A percentile compares a stretch with the other conserved stretches of the same genome.
Evolutionary conservation across 2,888 invertebrate species (phyloP).

Genomic region (Cryptus viduatorius): DNA sequence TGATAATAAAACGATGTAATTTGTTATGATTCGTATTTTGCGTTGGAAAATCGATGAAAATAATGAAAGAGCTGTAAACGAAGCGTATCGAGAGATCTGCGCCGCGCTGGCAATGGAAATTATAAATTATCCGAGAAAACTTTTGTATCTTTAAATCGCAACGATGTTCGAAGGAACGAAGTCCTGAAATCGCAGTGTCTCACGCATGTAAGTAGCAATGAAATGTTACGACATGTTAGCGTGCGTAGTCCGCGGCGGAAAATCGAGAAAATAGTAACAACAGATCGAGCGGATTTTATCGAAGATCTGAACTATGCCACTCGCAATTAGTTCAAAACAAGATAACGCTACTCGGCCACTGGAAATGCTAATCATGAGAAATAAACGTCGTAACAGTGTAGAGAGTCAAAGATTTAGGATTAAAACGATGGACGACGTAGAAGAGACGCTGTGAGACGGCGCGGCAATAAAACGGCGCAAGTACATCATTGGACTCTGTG

Average conservation of each 20-base stretch:
- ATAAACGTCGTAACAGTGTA: conserved; percentile 21
- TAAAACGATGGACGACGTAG: not conserved
- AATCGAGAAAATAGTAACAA: not conserved
- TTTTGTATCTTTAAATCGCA: no score
- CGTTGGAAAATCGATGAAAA: no score
- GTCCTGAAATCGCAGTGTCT: not conserved
- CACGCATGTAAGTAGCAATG: not conserved
- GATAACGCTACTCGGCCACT: conserved; percentile 72
- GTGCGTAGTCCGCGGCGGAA: not conserved
- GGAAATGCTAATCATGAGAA: conserved; percentile 65
- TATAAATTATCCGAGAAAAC: no score
- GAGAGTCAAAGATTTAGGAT: not conserved
- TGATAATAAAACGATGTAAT: not conserved
- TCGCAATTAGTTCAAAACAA: conserved; percentile 83
- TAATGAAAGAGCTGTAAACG: no score
- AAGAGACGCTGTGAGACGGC: not conserved
- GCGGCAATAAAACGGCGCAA: not conserved
- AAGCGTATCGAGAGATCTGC: no score
- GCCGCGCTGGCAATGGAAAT: no score
- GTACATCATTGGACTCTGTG: not conserved
- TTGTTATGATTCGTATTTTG: not conserved
- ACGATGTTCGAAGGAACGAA: no score
- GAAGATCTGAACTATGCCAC: conserved; percentile 78
- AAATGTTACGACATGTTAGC: not conserved
- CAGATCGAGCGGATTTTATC: conserved; percentile 38